Percentiles rank a stretch among this genome's conserved stretches.
These are phyloP conservation scores for Drosophila prostipennis DNA, from an alignment of 2,888 invertebrate species.

Conservation along the genomic window DNA sequence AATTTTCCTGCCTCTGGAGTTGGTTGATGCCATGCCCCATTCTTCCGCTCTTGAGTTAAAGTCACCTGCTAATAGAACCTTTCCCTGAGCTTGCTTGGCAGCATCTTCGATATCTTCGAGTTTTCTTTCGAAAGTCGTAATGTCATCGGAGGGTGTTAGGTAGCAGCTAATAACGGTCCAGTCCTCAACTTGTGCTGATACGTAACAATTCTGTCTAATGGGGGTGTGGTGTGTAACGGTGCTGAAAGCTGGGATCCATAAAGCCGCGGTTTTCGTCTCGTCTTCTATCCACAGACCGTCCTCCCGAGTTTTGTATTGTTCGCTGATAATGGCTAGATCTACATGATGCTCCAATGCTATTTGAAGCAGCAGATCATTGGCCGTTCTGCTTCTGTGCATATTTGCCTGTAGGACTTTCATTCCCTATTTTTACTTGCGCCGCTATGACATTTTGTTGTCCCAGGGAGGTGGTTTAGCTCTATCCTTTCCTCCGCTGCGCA, in stretches of 20 bases:
- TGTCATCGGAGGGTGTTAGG: background rate
- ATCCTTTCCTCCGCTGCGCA: background rate
- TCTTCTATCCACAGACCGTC: background rate
- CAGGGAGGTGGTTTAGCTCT: background rate
- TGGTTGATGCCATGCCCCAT: background rate
- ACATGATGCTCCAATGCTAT: background rate
- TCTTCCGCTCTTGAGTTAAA: background rate
- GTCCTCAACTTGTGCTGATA: background rate
- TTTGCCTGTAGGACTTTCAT: background rate
- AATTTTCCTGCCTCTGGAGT: background rate
- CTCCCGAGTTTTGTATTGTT: background rate
- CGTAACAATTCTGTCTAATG: background rate
- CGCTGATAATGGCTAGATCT: background rate
- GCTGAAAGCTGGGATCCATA: background rate
- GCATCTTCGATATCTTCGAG: background rate
- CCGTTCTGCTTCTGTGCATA: background rate
- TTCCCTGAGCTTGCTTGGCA: background rate
- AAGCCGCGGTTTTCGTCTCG: background rate
- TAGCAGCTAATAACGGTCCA: too few species aligned
- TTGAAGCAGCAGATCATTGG: background rate
- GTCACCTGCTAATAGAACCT: background rate
- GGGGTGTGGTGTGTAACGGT: too few species aligned
- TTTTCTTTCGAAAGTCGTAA: background rate
- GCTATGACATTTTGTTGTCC: background rate
- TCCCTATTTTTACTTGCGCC: background rate